Evolutionary conservation across 1,140 invertebrate species (phyloP).

Genomic region (Drosophila pectinifera): DNA sequence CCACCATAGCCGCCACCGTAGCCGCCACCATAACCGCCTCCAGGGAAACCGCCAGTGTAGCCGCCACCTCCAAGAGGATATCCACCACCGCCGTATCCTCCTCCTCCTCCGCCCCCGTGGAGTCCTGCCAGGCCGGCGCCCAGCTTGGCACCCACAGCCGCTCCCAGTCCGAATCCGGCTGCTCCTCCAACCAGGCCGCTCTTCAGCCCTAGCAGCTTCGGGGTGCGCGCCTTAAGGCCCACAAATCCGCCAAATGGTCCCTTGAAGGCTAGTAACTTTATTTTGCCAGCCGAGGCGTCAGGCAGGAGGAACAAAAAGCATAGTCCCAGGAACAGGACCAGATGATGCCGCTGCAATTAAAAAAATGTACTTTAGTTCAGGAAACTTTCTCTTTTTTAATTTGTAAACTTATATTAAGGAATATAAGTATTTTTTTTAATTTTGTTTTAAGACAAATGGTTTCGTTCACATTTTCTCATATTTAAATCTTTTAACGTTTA

Average conservation of each 20-base stretch:
- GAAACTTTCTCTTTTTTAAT: too few relatives aligned
- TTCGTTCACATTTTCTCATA: not conserved
- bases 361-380: too few relatives aligned
- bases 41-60: conserved; percentile 27
- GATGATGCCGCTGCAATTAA: conserved; percentile 20
- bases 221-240: conserved; percentile 58
- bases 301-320: conserved; percentile 33
- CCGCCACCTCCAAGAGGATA: conserved; percentile 37
- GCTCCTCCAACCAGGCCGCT: conserved; percentile 50
- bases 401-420: too few relatives aligned
- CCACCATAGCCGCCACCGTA: conserved; percentile 39
- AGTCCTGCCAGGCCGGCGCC: conserved; percentile 16
- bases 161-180: conserved; percentile 50
- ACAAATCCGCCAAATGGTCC: conserved; percentile 69
- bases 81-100: conserved; percentile 50
- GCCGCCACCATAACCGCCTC: conserved; percentile 19
- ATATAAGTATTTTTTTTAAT: too few relatives aligned
- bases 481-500: not conserved
- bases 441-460: too few relatives aligned
- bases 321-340: conserved; percentile 44
- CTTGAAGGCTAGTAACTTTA: conserved; percentile 70
- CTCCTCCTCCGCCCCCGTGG: conserved; percentile 11
- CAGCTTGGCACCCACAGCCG: conserved; percentile 27
- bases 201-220: conserved; percentile 68
- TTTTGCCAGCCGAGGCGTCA: conserved; percentile 46